Percentiles rank a stretch among this genome's conserved stretches.
Evolutionary conservation across 2,888 invertebrate species (phyloP).

Genomic region (Amphipyra tragopoginis): DNA sequence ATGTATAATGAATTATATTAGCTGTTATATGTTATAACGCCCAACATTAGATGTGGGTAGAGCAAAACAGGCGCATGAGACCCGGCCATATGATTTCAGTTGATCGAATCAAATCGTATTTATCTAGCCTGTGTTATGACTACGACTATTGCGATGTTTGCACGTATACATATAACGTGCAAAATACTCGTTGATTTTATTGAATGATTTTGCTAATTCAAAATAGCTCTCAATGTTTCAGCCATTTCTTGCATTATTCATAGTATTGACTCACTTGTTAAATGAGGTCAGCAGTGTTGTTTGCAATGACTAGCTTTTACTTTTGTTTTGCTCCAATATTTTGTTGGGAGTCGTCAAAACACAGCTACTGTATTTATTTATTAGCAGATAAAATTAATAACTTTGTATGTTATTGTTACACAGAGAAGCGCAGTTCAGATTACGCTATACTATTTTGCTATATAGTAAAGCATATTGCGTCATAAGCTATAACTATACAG

Average conservation of each 20-base stretch:
- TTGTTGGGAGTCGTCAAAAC: background rate
- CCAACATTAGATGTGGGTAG: too few species aligned
- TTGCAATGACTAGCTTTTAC: background rate
- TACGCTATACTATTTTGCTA: too few species aligned
- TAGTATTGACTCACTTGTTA: conserved; percentile 10
- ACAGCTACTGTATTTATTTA: background rate
- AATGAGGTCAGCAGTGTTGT: conserved; percentile 20
- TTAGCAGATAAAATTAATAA: too few species aligned
- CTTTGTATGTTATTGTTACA: too few species aligned
- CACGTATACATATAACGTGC: background rate
- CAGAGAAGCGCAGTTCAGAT: too few species aligned
- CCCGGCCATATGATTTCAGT: too few species aligned
- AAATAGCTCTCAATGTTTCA: conserved; percentile 34
- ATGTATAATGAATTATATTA: too few species aligned
- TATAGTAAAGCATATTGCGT: too few species aligned
- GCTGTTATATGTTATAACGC: too few species aligned
- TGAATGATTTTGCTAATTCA: conserved; percentile 5
- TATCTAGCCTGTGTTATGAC: conserved; percentile 23
- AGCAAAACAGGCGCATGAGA: too few species aligned
- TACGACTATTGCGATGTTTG: background rate
- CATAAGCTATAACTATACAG: too few species aligned
- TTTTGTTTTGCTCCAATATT: background rate
- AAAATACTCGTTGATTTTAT: conserved; percentile 2
- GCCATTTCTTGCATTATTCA: conserved; percentile 4
- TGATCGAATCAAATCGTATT: too few species aligned